Evolutionary conservation across 1,140 invertebrate species (phyloP).

Genomic region (Drosophila lacertosa): DNA sequence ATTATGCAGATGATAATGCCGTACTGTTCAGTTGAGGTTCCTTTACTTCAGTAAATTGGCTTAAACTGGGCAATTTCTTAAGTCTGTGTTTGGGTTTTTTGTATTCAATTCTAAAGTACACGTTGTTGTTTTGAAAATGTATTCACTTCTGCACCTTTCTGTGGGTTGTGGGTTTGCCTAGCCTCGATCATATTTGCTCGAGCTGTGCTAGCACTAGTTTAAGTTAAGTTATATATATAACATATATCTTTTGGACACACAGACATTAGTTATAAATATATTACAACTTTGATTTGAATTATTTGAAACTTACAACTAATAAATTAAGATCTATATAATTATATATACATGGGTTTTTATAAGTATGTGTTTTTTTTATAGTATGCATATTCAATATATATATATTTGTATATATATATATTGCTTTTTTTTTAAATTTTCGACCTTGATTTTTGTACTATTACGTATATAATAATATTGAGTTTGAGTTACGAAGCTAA

Average conservation of each 20-base stretch:
- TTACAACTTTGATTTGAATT: conserved; percentile 30
- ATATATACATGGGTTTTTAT: conserved; percentile 35
- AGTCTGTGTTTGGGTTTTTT: conserved; percentile 5
- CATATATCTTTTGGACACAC: conserved; percentile 61
- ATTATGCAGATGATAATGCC: background rate
- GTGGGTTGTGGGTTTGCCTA: conserved; percentile 31
- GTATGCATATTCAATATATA: conserved; percentile 23
- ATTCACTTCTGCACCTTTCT: conserved; percentile 35
- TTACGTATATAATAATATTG: conserved; percentile 48
- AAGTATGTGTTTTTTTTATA: conserved; percentile 43
- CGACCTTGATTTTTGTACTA: conserved; percentile 44
- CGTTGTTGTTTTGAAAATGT: background rate
- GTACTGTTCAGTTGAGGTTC: conserved; percentile 22
- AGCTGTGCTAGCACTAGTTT: conserved; percentile 37
- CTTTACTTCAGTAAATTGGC: conserved; percentile 26
- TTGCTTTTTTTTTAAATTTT: conserved; percentile 25
- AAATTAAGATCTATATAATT: conserved; percentile 45
- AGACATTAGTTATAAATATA: conserved; percentile 49
- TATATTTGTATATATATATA: conserved; percentile 17
- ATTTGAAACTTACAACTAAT: conserved; percentile 23
- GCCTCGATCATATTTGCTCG: conserved; percentile 32
- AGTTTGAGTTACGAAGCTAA: conserved; percentile 34
- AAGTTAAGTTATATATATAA: conserved; percentile 43
- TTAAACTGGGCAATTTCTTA: conserved; percentile 22
- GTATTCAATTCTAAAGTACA: conserved; percentile 3